Evolutionary conservation across 2,888 invertebrate species (phyloP).

Genomic region (Malacosoma neustria): DNA sequence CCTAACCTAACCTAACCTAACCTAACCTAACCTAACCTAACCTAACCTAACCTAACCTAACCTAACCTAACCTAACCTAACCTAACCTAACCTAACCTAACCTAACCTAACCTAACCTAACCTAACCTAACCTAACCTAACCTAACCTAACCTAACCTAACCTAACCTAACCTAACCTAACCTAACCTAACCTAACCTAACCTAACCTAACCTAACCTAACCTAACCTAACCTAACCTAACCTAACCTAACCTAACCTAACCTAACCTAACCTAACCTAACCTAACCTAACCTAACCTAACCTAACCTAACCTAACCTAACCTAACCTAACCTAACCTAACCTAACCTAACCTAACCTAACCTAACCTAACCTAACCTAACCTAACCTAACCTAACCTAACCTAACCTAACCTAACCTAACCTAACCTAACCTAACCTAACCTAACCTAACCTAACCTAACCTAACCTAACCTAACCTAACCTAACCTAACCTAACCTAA

Average conservation of each 20-base stretch:
- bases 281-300: slow-evolving; percentile 10
- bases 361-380: slow-evolving; percentile 13
- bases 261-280: slow-evolving; percentile 8
- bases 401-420: slow-evolving; percentile 19
- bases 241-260: slow-evolving; percentile 8
- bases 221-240: slow-evolving; percentile 8
- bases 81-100: slow-evolving; percentile 15
- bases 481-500: slow-evolving; percentile 21
- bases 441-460: slow-evolving; percentile 21
- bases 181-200: slow-evolving; percentile 8
- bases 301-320: slow-evolving; percentile 10
- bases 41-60: slow-evolving; percentile 15
- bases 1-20: slow-evolving; percentile 13
- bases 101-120: slow-evolving; percentile 14
- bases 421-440: slow-evolving; percentile 24
- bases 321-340: slow-evolving; percentile 12
- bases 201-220: slow-evolving; percentile 7
- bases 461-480: slow-evolving; percentile 21
- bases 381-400: slow-evolving; percentile 14
- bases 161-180: slow-evolving; percentile 9
- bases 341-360: slow-evolving; percentile 14
- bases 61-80: slow-evolving; percentile 16
- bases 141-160: slow-evolving; percentile 8
- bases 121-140: slow-evolving; percentile 10
- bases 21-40: slow-evolving; percentile 13